Evolutionary conservation across 2,113 vertebrate species (phyloP), one percentile per base, ranked within the genome.

Genomic region (Hucho hucho): DNA sequence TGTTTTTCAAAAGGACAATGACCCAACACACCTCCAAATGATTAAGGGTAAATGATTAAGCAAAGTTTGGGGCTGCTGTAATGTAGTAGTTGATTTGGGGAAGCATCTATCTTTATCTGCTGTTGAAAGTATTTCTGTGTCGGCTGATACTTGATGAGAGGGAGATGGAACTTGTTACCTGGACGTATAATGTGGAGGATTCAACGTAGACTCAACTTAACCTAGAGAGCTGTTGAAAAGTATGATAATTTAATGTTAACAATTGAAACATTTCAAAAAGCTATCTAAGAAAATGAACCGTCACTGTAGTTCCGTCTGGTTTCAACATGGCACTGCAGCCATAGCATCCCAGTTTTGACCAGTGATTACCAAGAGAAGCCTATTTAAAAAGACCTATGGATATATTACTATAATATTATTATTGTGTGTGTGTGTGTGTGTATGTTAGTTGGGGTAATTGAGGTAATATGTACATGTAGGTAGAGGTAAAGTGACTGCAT

Each of bases 31-130:
- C 32, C 32, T 32, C 32, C 6, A 43, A 25, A 61, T 22, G 68
- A 59, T 49, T 61, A n/a, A 59, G 14, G 7, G n/a, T n/a, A 43
- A 25, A 61, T 22, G 68, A 59, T 49, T 61, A n/a, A 59, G 14
- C 5, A 16, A 49, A 46, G 4, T 65, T 65, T 65, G 22, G 64
- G 3, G 26, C 26, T 71, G 66, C 29, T 77, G 70, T 73, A 81
- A 66, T 64, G 24, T 75, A 77, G 67, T 64, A 5, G 70, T 24
- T 5, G 68, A 49, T 74, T 59, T 1, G 3, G 46, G 64, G 43
- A 5, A 3, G 64, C 0, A 14, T 46, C 47, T 24, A 59, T 49
- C 20, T 18, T 4, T 22, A n/a, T 1, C 58, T 61, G 58, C 18
- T 24, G 9, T 61, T 61, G 6, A 61, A 22, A 9, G 58, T 11